Conservation (phyloP, 1,140 invertebrate genomes). For the Drosophila sechellia region DNA sequence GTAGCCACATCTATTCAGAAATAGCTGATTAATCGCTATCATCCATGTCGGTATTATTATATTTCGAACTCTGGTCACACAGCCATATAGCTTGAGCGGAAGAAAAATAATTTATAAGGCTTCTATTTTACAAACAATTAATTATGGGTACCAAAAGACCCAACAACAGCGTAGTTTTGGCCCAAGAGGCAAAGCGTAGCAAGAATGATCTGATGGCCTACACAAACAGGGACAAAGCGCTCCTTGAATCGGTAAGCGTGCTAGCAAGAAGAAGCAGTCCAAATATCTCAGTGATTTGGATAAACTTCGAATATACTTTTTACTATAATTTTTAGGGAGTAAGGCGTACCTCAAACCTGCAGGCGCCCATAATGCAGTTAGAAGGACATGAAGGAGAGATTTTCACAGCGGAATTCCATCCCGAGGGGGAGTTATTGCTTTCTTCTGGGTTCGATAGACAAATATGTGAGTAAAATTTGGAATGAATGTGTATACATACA, state of each 20-base stretch:
- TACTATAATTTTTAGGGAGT: conserved; percentile 83
- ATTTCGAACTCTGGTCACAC: background rate
- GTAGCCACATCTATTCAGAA: background rate
- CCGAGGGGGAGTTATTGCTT: conserved; percentile 96
- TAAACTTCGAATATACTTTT: background rate
- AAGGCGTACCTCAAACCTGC: conserved; percentile 93
- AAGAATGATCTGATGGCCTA: conserved; percentile 87
- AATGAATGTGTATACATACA: no score
- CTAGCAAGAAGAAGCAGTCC: conserved; percentile 28
- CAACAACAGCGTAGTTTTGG: conserved; percentile 86
- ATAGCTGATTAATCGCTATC: no score
- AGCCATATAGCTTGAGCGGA: conserved; percentile 7
- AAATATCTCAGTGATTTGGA: background rate
- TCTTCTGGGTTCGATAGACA: conserved; percentile 98
- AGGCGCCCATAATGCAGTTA: conserved; percentile 98
- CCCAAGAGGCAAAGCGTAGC: conserved; percentile 87
- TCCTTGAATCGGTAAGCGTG: conserved; percentile 78
- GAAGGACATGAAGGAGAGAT: conserved; percentile 99
- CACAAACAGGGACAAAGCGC: conserved; percentile 79
- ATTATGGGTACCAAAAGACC: conserved; percentile 75
- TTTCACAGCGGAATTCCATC: conserved; percentile 96
- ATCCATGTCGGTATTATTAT: background rate
- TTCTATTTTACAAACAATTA: conserved; percentile 6
- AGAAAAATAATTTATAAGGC: conserved; percentile 14
- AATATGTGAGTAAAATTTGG: conserved; percentile 91